phyloP scores from a whole-genome alignment of 2,113 vertebrate genomes.

The Gambusia holbrooki region DNA sequence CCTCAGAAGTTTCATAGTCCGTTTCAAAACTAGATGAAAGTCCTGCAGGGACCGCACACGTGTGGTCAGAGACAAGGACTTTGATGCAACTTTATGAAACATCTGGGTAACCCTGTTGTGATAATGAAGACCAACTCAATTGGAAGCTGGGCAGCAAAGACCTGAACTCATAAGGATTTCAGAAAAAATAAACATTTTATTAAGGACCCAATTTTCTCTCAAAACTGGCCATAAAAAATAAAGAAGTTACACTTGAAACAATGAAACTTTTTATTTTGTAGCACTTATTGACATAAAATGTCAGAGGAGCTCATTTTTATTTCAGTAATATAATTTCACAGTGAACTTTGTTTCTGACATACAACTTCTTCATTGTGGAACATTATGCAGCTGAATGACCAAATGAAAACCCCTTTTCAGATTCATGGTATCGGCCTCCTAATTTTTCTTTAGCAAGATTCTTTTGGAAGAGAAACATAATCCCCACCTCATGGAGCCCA shows the following conservation, averaged over 20 bases:
- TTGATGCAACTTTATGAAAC: constrained; percentile 1
- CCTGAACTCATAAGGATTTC: not conserved
- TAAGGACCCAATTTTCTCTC: not conserved
- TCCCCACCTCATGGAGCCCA: too few species aligned
- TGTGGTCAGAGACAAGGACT: not conserved
- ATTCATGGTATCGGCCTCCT: too few species aligned
- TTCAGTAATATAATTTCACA: too few species aligned
- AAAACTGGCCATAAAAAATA: too few species aligned
- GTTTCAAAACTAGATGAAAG: constrained; percentile 17
- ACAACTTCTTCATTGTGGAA: too few species aligned
- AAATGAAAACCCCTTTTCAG: too few species aligned
- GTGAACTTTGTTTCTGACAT: too few species aligned
- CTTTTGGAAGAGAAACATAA: too few species aligned
- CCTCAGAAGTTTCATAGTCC: constrained; percentile 8
- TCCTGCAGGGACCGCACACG: not conserved
- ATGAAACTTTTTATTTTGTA: not conserved
- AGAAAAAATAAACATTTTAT: not conserved
- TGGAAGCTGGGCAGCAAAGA: not conserved
- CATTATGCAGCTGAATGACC: too few species aligned
- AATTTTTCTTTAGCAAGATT: too few species aligned
- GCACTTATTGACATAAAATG: too few species aligned
- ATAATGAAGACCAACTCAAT: constrained; percentile 7
- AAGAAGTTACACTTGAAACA: not conserved
- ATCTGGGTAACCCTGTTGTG: constrained; percentile 1
- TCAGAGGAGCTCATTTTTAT: too few species aligned